Percentiles rank a stretch among this genome's conserved stretches.
phyloP scores from a whole-genome alignment of 2,113 vertebrate species.

The Pogona vitticeps region DNA sequence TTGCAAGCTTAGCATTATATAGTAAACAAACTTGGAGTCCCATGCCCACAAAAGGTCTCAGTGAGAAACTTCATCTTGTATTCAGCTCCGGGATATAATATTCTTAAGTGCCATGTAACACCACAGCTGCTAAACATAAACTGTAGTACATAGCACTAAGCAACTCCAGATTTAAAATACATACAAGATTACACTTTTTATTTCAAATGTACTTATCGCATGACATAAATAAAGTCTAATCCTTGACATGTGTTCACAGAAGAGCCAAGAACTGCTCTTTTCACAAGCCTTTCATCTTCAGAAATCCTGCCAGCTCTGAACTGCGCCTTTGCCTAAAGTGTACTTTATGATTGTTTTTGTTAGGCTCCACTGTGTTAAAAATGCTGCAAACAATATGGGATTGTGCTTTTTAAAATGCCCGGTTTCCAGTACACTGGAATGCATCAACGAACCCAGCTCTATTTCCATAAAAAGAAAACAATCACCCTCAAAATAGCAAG shows the following conservation, averaged over 20 bases:
- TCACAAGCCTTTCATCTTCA: slow-evolving; percentile 23
- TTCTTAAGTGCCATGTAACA: neutral
- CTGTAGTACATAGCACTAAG: rapidly evolving
- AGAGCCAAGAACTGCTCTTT: neutral
- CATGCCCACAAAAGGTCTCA: neutral
- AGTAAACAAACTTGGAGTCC: neutral
- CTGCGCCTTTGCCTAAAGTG: slow-evolving; percentile 7
- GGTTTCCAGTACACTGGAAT: neutral
- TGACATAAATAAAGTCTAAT: neutral
- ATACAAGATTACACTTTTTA: rapidly evolving
- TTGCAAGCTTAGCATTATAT: neutral
- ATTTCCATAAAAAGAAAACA: neutral
- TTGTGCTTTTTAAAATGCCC: slow-evolving; percentile 1
- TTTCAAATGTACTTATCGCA: neutral
- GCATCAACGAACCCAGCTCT: neutral
- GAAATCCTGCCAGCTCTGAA: slow-evolving; percentile 14
- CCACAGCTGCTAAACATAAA: neutral
- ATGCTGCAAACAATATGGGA: neutral
- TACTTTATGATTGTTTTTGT: neutral
- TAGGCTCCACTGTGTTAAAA: neutral
- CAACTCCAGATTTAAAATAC: neutral
- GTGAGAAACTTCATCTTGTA: neutral
- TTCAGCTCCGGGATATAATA: neutral
- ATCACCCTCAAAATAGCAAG: neutral
- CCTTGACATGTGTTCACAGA: rapidly evolving